Evolutionary conservation across 1,140 invertebrate species (phyloP), one percentile per base, ranked within the genome.

Genomic region (Bradynema listronoti): DNA sequence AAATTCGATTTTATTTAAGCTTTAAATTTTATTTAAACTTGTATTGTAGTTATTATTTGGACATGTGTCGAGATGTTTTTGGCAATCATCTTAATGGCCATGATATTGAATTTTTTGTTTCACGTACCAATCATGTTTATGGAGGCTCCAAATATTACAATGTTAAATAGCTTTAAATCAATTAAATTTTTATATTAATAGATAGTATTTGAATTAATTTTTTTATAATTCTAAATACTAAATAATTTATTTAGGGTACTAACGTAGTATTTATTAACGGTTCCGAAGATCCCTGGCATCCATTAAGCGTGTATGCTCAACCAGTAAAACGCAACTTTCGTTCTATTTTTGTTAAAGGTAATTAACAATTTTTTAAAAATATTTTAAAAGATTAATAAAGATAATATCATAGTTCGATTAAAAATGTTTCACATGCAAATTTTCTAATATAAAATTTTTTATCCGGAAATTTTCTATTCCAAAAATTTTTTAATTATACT

Each of bases 261-360:
- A 50, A 50, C 27, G 47, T 50, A 4, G 47, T 50, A n/a, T 50
- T 50, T n/a, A 32, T 50, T 5, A 50, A 50, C n/a, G 47, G 47
- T 5, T 50, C 47, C 29, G 47, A 50, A 25, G 47, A 50, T 29
- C 47, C 47, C n/a, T 50, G 47, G 47, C 36, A 39, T 19, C 11
- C 19, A 19, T 19, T 39, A 11, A 11, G 11, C 19, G 36, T 39
- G 4, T 50, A 50, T 27, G 3, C 29, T 5, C 47, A 25, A 50
- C 16, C 16, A 50, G 27, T n/a, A n/a, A n/a, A n/a, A n/a, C n/a
- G n/a, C n/a, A n/a, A n/a, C n/a, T n/a, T n/a, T n/a, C n/a, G n/a
- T n/a, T n/a, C n/a, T n/a, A n/a, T n/a, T n/a, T n/a, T n/a, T n/a
- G n/a, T n/a, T n/a, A n/a, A n/a, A n/a, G n/a, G 47, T 50, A 43